These are phyloP conservation scores for Aix galericulata DNA, from an alignment of 2,113 vertebrate species.

Conservation along the genomic window DNA sequence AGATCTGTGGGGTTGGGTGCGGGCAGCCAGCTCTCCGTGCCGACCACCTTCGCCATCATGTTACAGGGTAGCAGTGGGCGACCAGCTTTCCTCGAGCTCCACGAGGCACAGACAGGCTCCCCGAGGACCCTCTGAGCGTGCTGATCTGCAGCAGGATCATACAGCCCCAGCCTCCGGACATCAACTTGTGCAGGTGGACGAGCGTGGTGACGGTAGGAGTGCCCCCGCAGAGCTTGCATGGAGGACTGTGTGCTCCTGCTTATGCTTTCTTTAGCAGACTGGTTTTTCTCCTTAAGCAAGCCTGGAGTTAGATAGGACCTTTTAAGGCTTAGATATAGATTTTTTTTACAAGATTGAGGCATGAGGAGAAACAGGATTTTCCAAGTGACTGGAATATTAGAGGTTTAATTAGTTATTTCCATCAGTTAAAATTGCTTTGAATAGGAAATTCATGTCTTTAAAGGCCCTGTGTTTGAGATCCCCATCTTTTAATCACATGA, in stretches of 20 bases:
- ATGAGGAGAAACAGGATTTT: not conserved
- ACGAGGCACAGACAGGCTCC: too few species aligned
- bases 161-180: not conserved
- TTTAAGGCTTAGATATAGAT: not conserved
- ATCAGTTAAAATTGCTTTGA: not conserved
- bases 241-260: not conserved
- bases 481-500: not conserved
- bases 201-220: not conserved
- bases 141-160: not conserved
- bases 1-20: not conserved
- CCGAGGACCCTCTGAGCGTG: not conserved
- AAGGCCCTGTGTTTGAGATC: not conserved
- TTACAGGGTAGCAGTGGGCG: too few species aligned
- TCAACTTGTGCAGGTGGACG: not conserved
- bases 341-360: not conserved
- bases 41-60: accelerated
- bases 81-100: too few species aligned
- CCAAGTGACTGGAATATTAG: not conserved
- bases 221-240: accelerated
- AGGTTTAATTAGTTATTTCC: not conserved
- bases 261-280: accelerated
- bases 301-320: not conserved
- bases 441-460: not conserved
- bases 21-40: not conserved
- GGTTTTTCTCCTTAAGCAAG: not conserved